These are phyloP conservation scores for Chromoteleia sp. DNA, from an alignment of 2,888 invertebrate species.

Conservation along the genomic window DNA sequence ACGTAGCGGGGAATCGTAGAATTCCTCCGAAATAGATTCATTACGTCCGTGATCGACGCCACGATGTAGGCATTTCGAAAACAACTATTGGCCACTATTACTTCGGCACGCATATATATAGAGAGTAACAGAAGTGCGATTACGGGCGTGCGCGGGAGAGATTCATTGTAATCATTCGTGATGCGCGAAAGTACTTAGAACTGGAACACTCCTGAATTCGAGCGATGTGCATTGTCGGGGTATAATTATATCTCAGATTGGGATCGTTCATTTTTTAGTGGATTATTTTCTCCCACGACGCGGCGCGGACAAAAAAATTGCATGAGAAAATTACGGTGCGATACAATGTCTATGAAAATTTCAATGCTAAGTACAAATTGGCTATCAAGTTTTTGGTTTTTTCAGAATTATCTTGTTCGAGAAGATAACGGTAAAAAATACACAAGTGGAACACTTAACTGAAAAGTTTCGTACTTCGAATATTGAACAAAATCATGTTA, in stretches of 20 bases:
- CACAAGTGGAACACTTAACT: neutral
- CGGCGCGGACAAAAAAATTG: constrained; percentile 37
- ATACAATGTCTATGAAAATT: constrained; percentile 32
- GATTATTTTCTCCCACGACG: constrained; percentile 51
- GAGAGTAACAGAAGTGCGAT: constrained; percentile 16
- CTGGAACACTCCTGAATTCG: constrained; percentile 54
- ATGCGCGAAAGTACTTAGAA: constrained; percentile 69
- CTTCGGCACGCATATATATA: constrained; percentile 27
- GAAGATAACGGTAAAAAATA: constrained; percentile 1
- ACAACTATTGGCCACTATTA: constrained; percentile 74
- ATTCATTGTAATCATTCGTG: constrained; percentile 66
- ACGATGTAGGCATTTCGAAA: constrained; percentile 77
- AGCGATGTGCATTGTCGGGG: constrained; percentile 44
- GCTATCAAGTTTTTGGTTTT: constrained; percentile 24
- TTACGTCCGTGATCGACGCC: constrained; percentile 77
- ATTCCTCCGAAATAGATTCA: constrained; percentile 78
- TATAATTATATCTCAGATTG: constrained; percentile 50
- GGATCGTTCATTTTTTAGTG: constrained; percentile 44
- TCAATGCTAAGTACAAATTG: constrained; percentile 27
- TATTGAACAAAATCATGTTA: too few relatives aligned
- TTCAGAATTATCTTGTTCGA: neutral
- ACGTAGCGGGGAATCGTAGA: constrained; percentile 19
- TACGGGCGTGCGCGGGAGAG: constrained; percentile 17
- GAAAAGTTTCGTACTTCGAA: neutral
- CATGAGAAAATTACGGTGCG: constrained; percentile 21